Evolutionary conservation across 2,888 invertebrate species (phyloP), one percentile per base, ranked within the genome.

Genomic region (Heteropelma amictum): DNA sequence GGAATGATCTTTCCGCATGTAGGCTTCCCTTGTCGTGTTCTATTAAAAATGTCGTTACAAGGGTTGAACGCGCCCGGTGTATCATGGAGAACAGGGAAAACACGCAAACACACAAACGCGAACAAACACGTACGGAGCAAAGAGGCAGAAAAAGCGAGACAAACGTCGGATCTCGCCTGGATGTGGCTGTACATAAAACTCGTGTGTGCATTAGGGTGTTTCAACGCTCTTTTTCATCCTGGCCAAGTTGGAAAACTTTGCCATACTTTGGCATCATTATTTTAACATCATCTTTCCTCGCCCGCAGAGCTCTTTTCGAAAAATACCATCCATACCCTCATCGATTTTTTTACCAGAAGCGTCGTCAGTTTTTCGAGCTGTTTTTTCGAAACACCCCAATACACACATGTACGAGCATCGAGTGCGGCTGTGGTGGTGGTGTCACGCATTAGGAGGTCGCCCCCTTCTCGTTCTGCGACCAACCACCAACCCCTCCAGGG

Each of bases 361-460:
- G n/a, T n/a, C n/a, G n/a, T n/a, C n/a, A n/a, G n/a, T n/a, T 38
- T 5, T 2, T 30, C 12, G 12, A 14, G 12, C 5, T 14, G 28
- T 33, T 58, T 8, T 19, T 58, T 19, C n/a, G n/a, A n/a, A n/a
- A n/a, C n/a, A n/a, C n/a, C n/a, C n/a, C n/a, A n/a, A 33, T 26
- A 26, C 19, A 45, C 8, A 33, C 17, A 38, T 12, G 7, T 21
- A 8, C n/a, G 53, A 54, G n/a, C 53, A 54, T 70, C 63, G 56
- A 54, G 56, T 70, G 56, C 26, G 58, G 70, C 64, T 45, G 70
- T 69, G 69, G 75, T 77, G 75, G 72, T 61, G 77, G 72, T 80
- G 83, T 82, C 81, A 81, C 83, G 83, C 83, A 81, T 85, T 83
- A 85, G 81, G 77, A 84, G 81, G 81, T 85, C 81, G 80, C 79